A percentile compares a stretch with the other conserved stretches of the same genome.
Conservation (phyloP, 2,797 vertebrate genomes). For the Paramormyrops hopkinsi region DNA sequence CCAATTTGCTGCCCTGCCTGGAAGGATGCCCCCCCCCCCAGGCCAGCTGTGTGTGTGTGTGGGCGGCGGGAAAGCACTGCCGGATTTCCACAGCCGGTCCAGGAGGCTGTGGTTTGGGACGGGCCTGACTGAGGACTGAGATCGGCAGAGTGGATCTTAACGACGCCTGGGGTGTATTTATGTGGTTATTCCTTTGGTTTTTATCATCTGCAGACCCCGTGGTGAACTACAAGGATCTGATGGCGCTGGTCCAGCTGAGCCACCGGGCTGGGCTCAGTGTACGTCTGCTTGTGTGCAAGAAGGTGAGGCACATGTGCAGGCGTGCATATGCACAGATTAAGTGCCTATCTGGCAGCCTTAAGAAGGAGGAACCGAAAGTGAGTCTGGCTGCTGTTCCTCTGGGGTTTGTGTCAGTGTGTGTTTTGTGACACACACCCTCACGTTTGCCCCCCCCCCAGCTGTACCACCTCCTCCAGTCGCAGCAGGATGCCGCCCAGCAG, state of each 20-base stretch:
- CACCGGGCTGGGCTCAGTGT: slow-evolving; percentile 72
- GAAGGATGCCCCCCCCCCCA: background rate
- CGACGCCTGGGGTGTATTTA: background rate
- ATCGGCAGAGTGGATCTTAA: background rate
- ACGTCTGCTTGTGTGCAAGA: slow-evolving; percentile 82
- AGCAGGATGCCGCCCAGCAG: slow-evolving; percentile 76
- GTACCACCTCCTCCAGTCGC: slow-evolving; percentile 80
- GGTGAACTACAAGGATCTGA: slow-evolving; percentile 89
- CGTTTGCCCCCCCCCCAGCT: slow-evolving; percentile 55
- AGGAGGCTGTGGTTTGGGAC: background rate
- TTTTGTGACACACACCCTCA: background rate
- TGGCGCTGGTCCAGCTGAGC: slow-evolving; percentile 83
- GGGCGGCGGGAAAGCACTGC: background rate
- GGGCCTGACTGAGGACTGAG: background rate
- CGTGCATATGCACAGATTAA: background rate
- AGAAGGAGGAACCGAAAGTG: background rate
- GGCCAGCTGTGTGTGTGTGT: background rate
- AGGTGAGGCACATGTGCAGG: slow-evolving; percentile 62
- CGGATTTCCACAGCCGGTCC: background rate
- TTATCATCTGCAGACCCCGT: slow-evolving; percentile 66
- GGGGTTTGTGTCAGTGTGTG: background rate
- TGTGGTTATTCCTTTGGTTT: slow-evolving; percentile 16
- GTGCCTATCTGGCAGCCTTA: background rate
- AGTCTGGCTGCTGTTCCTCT: background rate
- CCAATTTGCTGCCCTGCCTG: background rate